Evolutionary conservation across 2,797 vertebrate species (phyloP).

Genomic region (Vireo griseus): DNA sequence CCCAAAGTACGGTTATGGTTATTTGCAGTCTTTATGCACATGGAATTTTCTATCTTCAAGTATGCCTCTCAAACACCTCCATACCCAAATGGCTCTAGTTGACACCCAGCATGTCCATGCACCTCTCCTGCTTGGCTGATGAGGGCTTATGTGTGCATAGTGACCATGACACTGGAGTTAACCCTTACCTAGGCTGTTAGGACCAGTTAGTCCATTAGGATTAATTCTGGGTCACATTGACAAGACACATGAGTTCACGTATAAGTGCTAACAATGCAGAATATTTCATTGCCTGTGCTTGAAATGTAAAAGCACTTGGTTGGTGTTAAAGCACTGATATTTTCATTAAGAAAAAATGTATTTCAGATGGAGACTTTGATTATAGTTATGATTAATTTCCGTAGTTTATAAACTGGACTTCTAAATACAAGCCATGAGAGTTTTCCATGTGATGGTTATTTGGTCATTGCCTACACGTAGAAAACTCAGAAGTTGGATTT

Average conservation of each 20-base stretch:
- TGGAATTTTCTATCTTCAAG: no score
- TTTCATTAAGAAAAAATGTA: not conserved
- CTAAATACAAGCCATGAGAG: not conserved
- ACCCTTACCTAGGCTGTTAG: not conserved
- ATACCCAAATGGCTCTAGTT: not conserved
- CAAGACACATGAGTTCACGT: not conserved
- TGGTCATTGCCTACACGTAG: not conserved
- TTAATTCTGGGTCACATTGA: not conserved
- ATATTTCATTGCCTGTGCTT: not conserved
- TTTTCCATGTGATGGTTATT: not conserved
- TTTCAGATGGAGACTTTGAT: not conserved
- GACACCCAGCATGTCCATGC: not conserved
- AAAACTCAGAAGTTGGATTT: not conserved
- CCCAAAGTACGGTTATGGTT: not conserved
- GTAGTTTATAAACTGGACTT: not conserved
- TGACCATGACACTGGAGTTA: not conserved
- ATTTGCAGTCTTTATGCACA: not conserved
- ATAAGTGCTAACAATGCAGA: not conserved
- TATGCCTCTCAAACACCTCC: not conserved
- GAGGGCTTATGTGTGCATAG: not conserved
- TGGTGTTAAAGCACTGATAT: not conserved
- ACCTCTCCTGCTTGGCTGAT: not conserved
- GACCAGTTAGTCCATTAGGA: no score
- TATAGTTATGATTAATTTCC: not conserved
- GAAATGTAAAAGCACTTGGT: not conserved